Evolutionary conservation across 2,113 vertebrate species (phyloP).

Genomic region (Melospiza georgiana): DNA sequence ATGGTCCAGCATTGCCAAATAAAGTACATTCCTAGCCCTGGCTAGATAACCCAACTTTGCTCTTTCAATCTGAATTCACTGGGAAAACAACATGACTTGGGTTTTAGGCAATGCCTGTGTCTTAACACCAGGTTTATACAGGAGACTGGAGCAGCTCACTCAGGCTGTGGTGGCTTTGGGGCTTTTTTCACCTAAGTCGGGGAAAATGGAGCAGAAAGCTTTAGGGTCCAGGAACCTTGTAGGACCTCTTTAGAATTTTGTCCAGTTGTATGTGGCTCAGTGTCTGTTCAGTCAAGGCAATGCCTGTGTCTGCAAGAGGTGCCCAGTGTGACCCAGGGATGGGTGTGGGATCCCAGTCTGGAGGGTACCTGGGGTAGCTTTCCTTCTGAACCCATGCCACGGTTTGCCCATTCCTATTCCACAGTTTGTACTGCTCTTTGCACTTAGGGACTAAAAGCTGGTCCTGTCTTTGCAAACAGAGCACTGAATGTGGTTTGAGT

Average conservation of each 20-base stretch:
- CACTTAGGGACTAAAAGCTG: not conserved
- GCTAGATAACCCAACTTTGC: not conserved
- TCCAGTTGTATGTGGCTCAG: not conserved
- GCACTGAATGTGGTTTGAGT: fast-evolving
- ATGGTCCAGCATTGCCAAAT: not conserved
- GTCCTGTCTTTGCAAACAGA: not conserved
- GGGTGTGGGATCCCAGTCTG: fast-evolving
- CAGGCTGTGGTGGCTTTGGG: not conserved
- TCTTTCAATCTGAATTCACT: not conserved
- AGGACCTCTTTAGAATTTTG: not conserved
- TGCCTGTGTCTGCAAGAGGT: fast-evolving
- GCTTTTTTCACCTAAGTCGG: not conserved
- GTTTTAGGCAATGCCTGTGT: not conserved
- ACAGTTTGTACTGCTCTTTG: not conserved
- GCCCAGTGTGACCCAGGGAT: not conserved
- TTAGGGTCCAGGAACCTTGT: not conserved
- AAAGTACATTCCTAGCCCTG: not conserved
- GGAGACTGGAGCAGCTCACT: not conserved
- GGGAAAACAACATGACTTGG: not conserved
- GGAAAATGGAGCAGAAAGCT: not conserved
- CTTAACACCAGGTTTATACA: not conserved
- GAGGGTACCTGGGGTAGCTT: not conserved
- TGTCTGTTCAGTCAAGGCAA: not conserved
- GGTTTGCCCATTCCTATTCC: not conserved
- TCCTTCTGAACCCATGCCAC: not conserved